Percentiles rank a stretch among this genome's conserved stretches.
Evolutionary conservation across 2,113 vertebrate genomes (phyloP).

Genomic region (Cettia cetti): DNA sequence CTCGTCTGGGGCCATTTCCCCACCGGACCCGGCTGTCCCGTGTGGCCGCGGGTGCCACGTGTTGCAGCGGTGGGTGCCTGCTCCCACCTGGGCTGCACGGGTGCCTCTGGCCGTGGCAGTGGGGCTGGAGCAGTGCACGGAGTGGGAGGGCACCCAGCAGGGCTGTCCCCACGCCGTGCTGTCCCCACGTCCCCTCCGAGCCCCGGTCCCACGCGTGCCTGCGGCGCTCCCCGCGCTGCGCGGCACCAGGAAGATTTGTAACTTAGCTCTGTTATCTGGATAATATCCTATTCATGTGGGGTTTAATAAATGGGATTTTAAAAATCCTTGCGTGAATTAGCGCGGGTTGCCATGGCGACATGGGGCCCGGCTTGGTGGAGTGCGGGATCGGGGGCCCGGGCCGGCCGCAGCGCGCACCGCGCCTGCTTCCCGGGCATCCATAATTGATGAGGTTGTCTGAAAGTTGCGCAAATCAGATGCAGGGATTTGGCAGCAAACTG

Average conservation of each 20-base stretch:
- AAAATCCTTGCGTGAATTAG: conserved; percentile 60
- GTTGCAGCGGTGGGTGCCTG: fast-evolving
- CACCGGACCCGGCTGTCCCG: fast-evolving
- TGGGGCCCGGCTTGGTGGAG: conserved; percentile 31
- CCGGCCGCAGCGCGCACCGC: not conserved
- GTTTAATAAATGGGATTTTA: conserved; percentile 53
- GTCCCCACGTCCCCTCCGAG: not conserved
- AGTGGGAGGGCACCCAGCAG: not conserved
- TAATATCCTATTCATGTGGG: conserved; percentile 49
- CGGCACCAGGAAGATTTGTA: conserved; percentile 2
- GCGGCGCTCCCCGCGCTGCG: not conserved
- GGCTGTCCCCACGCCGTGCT: fast-evolving
- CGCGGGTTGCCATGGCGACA: conserved; percentile 49
- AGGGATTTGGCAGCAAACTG: conserved; percentile 53
- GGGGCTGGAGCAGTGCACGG: fast-evolving
- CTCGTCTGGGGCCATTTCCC: not conserved
- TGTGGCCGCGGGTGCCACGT: fast-evolving
- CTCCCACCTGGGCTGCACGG: fast-evolving
- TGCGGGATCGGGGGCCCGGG: conserved; percentile 34
- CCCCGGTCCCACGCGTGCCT: not conserved
- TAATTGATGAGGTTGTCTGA: conserved; percentile 70
- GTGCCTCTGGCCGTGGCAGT: fast-evolving
- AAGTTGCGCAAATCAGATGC: conserved; percentile 61
- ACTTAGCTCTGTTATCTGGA: conserved; percentile 40
- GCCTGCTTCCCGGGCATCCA: conserved; percentile 47